These are phyloP conservation scores for Drosophila lutescens DNA, from an alignment of 2,888 invertebrate genomes.

Conservation along the genomic window DNA sequence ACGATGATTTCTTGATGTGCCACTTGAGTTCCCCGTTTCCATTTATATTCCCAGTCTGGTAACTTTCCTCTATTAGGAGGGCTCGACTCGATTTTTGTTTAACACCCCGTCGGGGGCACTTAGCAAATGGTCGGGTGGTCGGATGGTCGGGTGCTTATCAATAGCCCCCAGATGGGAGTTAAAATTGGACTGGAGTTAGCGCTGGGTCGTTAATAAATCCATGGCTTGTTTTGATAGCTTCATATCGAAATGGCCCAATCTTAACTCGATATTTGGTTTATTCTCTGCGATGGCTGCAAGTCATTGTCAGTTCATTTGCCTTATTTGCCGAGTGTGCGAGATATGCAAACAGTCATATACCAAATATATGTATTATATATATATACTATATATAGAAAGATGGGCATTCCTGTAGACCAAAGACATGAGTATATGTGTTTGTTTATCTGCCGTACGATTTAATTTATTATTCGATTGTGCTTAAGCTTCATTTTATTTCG, in stretches of 20 bases:
- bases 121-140: conserved; percentile 12
- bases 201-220: conserved; percentile 20
- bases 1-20: neutral
- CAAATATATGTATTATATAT: neutral
- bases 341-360: conserved; percentile 20
- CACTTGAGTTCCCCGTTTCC: neutral
- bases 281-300: conserved; percentile 11
- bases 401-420: neutral
- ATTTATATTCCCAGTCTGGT: conserved; percentile 11
- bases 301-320: conserved; percentile 61
- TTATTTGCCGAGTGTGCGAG: conserved; percentile 11
- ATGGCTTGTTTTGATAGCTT: conserved; percentile 27
- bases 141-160: neutral
- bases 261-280: too few species aligned
- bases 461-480: conserved; percentile 45
- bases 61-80: conserved; percentile 25
- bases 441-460: conserved; percentile 27
- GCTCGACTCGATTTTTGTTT: conserved; percentile 12
- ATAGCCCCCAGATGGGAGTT: conserved; percentile 1
- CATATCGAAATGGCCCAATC: conserved; percentile 7
- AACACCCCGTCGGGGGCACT: conserved; percentile 7
- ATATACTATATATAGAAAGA: conserved; percentile 4
- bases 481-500: conserved; percentile 23
- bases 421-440: conserved; percentile 12
- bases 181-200: conserved; percentile 22